A percentile compares a stretch with the other conserved stretches of the same genome.
phyloP scores from a whole-genome alignment of 2,113 vertebrate species.

The Chrysemys picta region DNA sequence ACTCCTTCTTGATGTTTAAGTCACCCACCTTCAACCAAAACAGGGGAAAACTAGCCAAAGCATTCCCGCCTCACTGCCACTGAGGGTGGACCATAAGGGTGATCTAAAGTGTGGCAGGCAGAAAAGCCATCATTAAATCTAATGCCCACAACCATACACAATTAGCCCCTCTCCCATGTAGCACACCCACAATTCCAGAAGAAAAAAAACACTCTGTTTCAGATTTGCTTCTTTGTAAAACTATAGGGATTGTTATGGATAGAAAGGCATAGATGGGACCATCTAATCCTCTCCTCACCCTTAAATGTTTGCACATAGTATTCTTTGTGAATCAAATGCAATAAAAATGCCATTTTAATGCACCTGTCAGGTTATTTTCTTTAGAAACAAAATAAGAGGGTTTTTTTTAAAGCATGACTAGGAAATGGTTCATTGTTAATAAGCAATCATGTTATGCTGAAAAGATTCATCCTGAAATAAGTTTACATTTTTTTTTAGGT shows the following conservation, averaged over 20 bases:
- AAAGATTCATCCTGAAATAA: slow-evolving; percentile 64
- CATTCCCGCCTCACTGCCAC: neutral
- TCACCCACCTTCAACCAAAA: neutral
- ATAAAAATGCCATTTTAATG: slow-evolving; percentile 42
- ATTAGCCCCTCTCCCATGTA: neutral
- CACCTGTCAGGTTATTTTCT: slow-evolving; percentile 66
- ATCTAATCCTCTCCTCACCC: slow-evolving; percentile 9
- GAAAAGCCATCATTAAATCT: neutral
- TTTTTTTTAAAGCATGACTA: slow-evolving; percentile 32
- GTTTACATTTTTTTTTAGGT: slow-evolving; percentile 46
- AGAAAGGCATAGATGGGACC: neutral
- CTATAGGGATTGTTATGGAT: neutral
- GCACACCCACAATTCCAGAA: neutral
- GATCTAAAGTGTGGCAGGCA: neutral
- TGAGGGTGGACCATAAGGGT: fast-evolving
- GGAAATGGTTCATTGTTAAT: slow-evolving; percentile 57
- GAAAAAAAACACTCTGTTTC: neutral
- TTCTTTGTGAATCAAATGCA: slow-evolving; percentile 23
- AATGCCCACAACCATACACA: fast-evolving
- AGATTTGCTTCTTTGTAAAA: neutral
- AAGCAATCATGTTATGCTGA: slow-evolving; percentile 56
- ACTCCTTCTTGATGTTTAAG: neutral
- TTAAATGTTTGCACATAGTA: slow-evolving; percentile 10
- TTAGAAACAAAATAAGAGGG: slow-evolving; percentile 1
- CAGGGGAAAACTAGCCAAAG: neutral